Evolutionary conservation across 2,797 vertebrate species (phyloP).

Genomic region (Orientallactaga sibirica): DNA sequence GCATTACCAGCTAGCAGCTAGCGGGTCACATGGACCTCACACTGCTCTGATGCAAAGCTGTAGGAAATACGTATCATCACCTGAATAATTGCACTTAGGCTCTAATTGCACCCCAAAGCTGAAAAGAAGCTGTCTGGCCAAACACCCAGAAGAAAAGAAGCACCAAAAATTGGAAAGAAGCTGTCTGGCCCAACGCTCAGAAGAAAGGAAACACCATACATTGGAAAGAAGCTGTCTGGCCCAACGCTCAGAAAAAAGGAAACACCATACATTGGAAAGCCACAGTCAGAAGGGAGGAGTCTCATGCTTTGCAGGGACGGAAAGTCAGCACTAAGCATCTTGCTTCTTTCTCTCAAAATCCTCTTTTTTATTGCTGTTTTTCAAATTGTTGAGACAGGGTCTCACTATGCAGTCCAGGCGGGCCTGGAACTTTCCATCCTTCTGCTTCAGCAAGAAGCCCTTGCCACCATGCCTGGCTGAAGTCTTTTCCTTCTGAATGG

Average conservation of each 20-base stretch:
- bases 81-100: background rate
- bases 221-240: background rate
- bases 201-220: background rate
- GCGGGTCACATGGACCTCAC: rapidly evolving
- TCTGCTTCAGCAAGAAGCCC: background rate
- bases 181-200: too few species aligned
- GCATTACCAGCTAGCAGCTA: background rate
- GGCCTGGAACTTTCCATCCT: background rate
- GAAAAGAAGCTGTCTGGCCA: background rate
- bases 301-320: background rate
- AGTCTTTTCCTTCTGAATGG: background rate
- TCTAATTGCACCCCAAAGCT: background rate
- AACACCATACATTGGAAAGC: too few species aligned
- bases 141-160: too few species aligned
- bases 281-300: too few species aligned
- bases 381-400: background rate
- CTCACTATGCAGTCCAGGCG: background rate
- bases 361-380: too few species aligned
- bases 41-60: rapidly evolving
- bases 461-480: background rate
- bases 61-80: background rate
- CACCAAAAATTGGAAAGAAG: too few species aligned
- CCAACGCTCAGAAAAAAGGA: background rate
- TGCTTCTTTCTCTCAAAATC: background rate
- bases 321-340: rapidly evolving